A percentile compares a stretch with the other conserved stretches of the same genome.
Evolutionary conservation across 2,888 invertebrate species (phyloP).

Genomic region (Galerucella calmariensis): DNA sequence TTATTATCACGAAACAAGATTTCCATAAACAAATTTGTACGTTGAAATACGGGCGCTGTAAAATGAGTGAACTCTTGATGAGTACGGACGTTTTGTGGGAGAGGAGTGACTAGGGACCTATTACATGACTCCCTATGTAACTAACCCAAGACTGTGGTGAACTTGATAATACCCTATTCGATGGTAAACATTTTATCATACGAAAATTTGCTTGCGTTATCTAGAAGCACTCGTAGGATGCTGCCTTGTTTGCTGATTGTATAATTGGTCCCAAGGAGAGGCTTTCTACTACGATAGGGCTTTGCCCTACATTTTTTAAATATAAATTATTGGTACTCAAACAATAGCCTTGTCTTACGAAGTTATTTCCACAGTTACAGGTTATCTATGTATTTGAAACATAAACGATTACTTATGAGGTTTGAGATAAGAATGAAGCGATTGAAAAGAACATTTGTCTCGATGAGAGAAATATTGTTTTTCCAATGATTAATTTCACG

Average conservation of each 20-base stretch:
- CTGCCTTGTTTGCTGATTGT: conserved; percentile 16
- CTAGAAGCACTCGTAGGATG: conserved; percentile 26
- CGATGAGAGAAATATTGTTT: too few relatives aligned
- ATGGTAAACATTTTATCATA: conserved; percentile 37
- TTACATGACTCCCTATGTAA: conserved; percentile 28
- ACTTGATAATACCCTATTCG: conserved; percentile 35
- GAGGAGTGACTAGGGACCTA: conserved; percentile 35
- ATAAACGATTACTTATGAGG: too few relatives aligned
- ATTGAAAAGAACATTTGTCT: too few relatives aligned
- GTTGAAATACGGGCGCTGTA: conserved; percentile 31
- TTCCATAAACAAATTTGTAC: conserved; percentile 35
- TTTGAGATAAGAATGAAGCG: too few relatives aligned
- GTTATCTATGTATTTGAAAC: too few relatives aligned
- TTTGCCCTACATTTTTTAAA: background rate
- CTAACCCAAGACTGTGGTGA: conserved; percentile 34
- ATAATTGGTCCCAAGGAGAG: conserved; percentile 21
- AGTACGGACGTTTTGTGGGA: conserved; percentile 28
- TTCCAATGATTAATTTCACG: too few relatives aligned
- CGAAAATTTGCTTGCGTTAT: conserved; percentile 28
- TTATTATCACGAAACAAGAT: conserved; percentile 24
- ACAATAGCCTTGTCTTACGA: background rate
- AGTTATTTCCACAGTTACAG: too few relatives aligned
- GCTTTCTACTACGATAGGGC: background rate
- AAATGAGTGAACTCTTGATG: conserved; percentile 33
- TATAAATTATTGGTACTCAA: background rate